Base-by-base conservation (phyloP, 2,113 vertebrate species). In the Uria lomvia region DNA sequence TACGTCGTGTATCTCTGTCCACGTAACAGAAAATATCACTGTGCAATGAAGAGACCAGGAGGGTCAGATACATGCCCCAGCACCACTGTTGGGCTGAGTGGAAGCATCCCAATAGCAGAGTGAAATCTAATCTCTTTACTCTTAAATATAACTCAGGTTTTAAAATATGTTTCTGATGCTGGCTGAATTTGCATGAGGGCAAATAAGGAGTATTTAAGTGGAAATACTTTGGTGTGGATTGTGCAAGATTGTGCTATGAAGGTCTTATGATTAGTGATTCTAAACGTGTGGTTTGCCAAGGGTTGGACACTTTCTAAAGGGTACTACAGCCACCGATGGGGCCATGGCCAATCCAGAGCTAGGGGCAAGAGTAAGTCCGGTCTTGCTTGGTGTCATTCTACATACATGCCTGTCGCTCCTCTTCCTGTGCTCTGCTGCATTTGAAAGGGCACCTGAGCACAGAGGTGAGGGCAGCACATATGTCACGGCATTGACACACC, bases 251-350 rank as follows among this genome's bases (percentile, higher is more conserved):
- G 26, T 49, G 40, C 60, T 59, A 12, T 17, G 38, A 32, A 60
- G 21, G 12, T 72, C 11, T 77, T 72, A 32, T 2, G 29, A 29
- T 42, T 36, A 36, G 59, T 60, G 16, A 36, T 15, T 38, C 45
- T 53, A 42, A 84, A 32, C 38, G 21, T 20, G n/a, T 43, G 27
- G 53, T 73, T 79, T 73, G 22, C 6, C 38, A 56, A 68, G 26
- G 47, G n/a, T 24, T 42, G n/a, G 66, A 17, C 45, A 26, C n/a
- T 55, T 60, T 49, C 30, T 47, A 36, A 43, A 66, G n/a, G 40
- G 40, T 32, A 30, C 9, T 45, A 30, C 13, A 65, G 52, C 12
- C 0, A 0, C 29, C 1, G 0, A 17, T 36, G 24, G 21, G 24
- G 18, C 59, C n/a, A 11, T 15, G 55, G 40, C 15, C 19, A 21